A percentile compares a stretch with the other conserved stretches of the same genome.
Conservation (phyloP, 2,888 invertebrate species). For the Oscheius sp. region DNA sequence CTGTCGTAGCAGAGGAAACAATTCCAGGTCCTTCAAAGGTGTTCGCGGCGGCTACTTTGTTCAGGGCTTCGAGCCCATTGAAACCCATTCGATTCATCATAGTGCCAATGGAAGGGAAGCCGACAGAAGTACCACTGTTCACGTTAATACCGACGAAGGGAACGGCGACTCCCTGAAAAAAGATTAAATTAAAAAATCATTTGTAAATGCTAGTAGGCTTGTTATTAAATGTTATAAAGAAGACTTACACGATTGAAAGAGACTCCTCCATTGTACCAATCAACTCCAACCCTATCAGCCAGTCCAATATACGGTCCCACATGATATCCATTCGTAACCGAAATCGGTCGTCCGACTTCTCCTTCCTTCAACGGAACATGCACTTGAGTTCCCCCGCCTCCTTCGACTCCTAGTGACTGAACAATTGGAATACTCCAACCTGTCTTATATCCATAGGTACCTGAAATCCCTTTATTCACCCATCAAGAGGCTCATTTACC, state of each 20-base stretch:
- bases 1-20: not conserved
- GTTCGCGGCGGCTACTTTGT: conserved; percentile 11
- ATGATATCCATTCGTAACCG: conserved; percentile 58
- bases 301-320: conserved; percentile 63
- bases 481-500: conserved; percentile 30
- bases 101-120: conserved; percentile 59
- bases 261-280: conserved; percentile 65
- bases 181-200: not conserved
- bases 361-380: conserved; percentile 61
- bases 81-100: conserved; percentile 56
- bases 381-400: conserved; percentile 56
- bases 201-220: not conserved
- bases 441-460: conserved; percentile 59
- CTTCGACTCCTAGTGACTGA: conserved; percentile 58
- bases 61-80: conserved; percentile 45
- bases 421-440: conserved; percentile 64
- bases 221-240: not conserved
- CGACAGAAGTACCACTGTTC: conserved; percentile 58
- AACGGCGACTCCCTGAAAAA: conserved; percentile 53
- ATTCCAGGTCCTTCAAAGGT: conserved; percentile 20
- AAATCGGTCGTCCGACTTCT: conserved; percentile 57
- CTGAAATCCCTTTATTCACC: conserved; percentile 24
- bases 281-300: conserved; percentile 62
- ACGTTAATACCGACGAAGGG: conserved; percentile 64
- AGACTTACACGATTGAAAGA: conserved; percentile 45